These are phyloP conservation scores for Nycteola revayana DNA, from an alignment of 2,888 invertebrate genomes.

Conservation along the genomic window DNA sequence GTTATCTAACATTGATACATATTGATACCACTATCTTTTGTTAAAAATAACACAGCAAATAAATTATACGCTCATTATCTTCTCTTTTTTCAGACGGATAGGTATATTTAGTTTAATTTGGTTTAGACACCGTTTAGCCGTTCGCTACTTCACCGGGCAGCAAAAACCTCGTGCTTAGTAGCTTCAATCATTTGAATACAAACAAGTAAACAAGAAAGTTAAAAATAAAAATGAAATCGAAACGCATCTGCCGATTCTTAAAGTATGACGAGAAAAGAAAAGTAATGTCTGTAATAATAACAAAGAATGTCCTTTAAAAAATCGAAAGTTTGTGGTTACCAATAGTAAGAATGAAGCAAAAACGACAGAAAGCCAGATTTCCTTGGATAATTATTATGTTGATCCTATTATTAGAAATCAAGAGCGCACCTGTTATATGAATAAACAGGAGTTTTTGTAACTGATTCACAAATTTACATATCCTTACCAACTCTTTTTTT, in stretches of 20 bases:
- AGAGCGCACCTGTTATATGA: conserved; percentile 70
- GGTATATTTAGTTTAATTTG: too few relatives aligned
- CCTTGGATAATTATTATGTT: conserved; percentile 56
- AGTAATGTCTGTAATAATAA: conserved; percentile 29
- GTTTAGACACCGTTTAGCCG: too few relatives aligned
- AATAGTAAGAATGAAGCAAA: conserved; percentile 53
- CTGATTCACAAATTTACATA: conserved; percentile 72
- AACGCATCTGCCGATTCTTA: conserved; percentile 32
- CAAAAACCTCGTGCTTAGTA: too few relatives aligned
- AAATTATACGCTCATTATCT: too few relatives aligned
- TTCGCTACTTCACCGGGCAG: too few relatives aligned
- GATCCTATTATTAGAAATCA: conserved; percentile 70
- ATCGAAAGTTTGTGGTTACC: conserved; percentile 60
- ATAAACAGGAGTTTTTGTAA: conserved; percentile 68
- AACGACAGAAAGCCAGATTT: conserved; percentile 51
- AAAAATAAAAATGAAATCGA: conserved; percentile 19
- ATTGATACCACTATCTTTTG: too few relatives aligned
- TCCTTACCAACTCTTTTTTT: conserved; percentile 66
- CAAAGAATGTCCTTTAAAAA: conserved; percentile 40
- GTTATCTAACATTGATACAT: too few relatives aligned
- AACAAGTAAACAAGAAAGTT: too few relatives aligned
- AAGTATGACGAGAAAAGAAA: conserved; percentile 5
- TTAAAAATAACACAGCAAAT: too few relatives aligned
- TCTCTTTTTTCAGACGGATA: too few relatives aligned
- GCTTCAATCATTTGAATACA: too few relatives aligned